Percentiles rank a stretch among this genome's conserved stretches.
phyloP scores from a whole-genome alignment of 2,888 invertebrate genomes.

The Tenthredo amoena region DNA sequence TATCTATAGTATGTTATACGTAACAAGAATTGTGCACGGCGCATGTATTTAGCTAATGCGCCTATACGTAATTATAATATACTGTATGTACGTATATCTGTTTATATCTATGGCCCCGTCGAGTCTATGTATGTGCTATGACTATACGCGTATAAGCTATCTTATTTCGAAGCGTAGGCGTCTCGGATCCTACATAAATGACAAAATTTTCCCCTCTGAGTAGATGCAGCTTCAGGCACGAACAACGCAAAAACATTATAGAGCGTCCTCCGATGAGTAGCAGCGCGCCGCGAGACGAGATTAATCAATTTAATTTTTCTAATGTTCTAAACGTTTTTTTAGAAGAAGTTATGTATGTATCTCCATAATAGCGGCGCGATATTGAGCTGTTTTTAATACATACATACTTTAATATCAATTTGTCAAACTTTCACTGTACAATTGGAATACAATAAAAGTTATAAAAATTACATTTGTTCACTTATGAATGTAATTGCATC shows the following conservation, averaged over 20 bases:
- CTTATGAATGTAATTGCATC: neutral
- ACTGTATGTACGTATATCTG: neutral
- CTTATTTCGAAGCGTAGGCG: conserved; percentile 47
- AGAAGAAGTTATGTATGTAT: neutral
- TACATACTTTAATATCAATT: neutral
- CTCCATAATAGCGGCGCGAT: neutral
- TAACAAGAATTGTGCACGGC: conserved; percentile 24
- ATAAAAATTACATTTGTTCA: neutral
- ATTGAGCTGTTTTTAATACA: neutral
- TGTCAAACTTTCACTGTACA: neutral
- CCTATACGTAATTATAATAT: conserved; percentile 18
- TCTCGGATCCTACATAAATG: conserved; percentile 30
- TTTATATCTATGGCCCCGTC: neutral
- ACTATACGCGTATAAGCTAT: conserved; percentile 10
- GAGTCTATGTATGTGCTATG: neutral
- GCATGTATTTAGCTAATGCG: conserved; percentile 41
- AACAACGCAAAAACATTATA: conserved; percentile 40
- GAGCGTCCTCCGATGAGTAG: neutral
- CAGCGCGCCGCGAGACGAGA: neutral
- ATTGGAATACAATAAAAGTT: neutral
- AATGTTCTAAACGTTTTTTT: neutral
- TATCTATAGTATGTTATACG: conserved; percentile 4
- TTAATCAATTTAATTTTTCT: neutral
- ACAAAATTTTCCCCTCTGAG: conserved; percentile 21
- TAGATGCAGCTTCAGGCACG: conserved; percentile 28